Evolutionary conservation across 2,888 invertebrate species (phyloP).

Genomic region (Cabera pusaria): DNA sequence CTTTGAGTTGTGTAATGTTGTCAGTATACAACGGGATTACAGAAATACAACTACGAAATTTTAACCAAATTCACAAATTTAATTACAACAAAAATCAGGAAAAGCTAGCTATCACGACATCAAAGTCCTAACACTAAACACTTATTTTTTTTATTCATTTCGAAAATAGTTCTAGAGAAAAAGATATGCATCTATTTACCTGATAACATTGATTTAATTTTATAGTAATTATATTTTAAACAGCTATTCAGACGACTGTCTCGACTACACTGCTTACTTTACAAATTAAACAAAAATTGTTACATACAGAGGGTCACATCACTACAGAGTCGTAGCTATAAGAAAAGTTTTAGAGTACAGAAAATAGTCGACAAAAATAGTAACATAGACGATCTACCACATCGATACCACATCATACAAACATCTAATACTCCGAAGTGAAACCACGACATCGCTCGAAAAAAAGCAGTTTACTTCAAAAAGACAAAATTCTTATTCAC

Average conservation of each 20-base stretch:
- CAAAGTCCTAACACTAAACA: constrained; percentile 72
- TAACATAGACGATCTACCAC: constrained; percentile 38
- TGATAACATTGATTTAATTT: constrained; percentile 65
- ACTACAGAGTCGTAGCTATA: constrained; percentile 14
- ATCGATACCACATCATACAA: constrained; percentile 26
- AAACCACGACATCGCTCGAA: too few relatives aligned
- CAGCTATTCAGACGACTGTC: constrained; percentile 65
- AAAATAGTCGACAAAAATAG: constrained; percentile 49
- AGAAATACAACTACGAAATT: constrained; percentile 32
- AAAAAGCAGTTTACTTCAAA: constrained; percentile 2
- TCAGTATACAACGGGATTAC: constrained; percentile 30
- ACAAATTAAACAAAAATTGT: constrained; percentile 29
- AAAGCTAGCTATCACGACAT: constrained; percentile 77
- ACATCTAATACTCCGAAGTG: constrained; percentile 31
- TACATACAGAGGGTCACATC: constrained; percentile 26
- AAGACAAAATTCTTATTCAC: constrained; percentile 41
- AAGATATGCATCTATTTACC: constrained; percentile 81
- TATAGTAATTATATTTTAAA: constrained; percentile 43
- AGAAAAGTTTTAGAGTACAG: constrained; percentile 22
- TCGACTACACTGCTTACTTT: constrained; percentile 65
- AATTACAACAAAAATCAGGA: constrained; percentile 28
- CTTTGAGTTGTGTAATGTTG: constrained; percentile 45
- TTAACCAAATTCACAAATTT: constrained; percentile 40
- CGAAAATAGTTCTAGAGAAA: constrained; percentile 80
- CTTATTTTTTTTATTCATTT: constrained; percentile 66